Evolutionary conservation across 2,113 vertebrate species (phyloP), one percentile per base, ranked within the genome.

Genomic region (mouse (Mus musculus)): DNA sequence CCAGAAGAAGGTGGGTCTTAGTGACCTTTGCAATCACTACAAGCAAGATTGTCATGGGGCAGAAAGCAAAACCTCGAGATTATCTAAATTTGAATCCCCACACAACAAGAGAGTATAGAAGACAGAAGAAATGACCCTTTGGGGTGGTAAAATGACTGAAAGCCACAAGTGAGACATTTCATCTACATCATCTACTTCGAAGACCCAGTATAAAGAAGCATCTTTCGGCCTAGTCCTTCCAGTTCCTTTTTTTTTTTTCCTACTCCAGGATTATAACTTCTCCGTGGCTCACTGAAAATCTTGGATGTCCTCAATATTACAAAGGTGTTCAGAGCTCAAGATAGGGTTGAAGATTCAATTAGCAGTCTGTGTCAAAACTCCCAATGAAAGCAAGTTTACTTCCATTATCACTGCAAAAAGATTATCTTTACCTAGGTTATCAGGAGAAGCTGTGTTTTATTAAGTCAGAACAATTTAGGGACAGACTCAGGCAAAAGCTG

Each of bases 41-140:
- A 33, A 39, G 39, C 56, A 82, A 52, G 5, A 8, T 92, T 61
- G 69, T 94, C 92, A 87, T 49, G 52, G 67, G 90, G 26, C 73
- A 97, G 69, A 73, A 93, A 95, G 26, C 77, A 89, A 84, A 96
- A 5, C 73, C 72, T 97, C 9, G 85, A 88, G 11, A 69, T 77
- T 24, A 90, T 59, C 42, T 52, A 90, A 63, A 82, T 13, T 76
- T 33, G 59, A 85, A 72, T 63, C 63, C 7, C 36, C 56, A 49
- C 56, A 49, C 56, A 20, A 24, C 80, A 42, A 89, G 65, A 90
- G 28, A 72, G 46, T 13, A 17, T 82, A 20, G 17, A 89, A 80
- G 80, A 81, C 7, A 91, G 59, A 90, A 94, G 7, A 56, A 2
- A 59, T 54, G 4, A 72, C 49, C 69, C 12, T 49, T 80, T 16